phyloP scores from a whole-genome alignment of 2,888 invertebrate species.

The Dicranocentrus wangi region DNA sequence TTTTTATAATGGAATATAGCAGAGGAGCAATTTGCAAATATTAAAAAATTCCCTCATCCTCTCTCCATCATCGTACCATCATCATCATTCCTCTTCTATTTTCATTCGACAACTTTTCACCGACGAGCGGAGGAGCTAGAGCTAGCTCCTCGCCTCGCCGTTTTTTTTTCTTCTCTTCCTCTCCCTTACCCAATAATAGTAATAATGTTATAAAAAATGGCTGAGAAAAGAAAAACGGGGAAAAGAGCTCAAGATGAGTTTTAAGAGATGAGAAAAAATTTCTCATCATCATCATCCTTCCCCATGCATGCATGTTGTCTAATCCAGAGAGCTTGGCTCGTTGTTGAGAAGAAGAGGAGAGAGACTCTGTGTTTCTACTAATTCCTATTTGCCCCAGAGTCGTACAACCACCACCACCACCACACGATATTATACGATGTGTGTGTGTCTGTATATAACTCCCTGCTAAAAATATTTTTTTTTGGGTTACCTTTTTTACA shows the following conservation, averaged over 20 bases:
- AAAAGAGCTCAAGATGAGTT: constrained; percentile 56
- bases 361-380: constrained; percentile 56
- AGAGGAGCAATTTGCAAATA: constrained; percentile 73
- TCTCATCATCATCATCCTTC: constrained; percentile 52
- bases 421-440: constrained; percentile 13
- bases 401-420: constrained; percentile 53
- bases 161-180: constrained; percentile 33
- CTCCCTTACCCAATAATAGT: constrained; percentile 51
- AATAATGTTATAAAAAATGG: constrained; percentile 51
- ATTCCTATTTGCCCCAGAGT: constrained; percentile 62
- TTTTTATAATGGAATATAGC: constrained; percentile 72
- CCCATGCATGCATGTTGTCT: no score
- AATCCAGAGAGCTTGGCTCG: no score
- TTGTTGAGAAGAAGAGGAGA: neutral
- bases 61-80: constrained; percentile 47
- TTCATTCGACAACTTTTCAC: constrained; percentile 61
- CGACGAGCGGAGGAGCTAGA: constrained; percentile 34
- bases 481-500: neutral
- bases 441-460: neutral
- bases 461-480: neutral
- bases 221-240: constrained; percentile 27
- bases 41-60: constrained; percentile 70
- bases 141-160: constrained; percentile 5
- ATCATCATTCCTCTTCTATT: constrained; percentile 12
- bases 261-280: constrained; percentile 64